These are phyloP conservation scores for Bombus fervidus DNA, from an alignment of 1,140 invertebrate species.

Conservation along the genomic window DNA sequence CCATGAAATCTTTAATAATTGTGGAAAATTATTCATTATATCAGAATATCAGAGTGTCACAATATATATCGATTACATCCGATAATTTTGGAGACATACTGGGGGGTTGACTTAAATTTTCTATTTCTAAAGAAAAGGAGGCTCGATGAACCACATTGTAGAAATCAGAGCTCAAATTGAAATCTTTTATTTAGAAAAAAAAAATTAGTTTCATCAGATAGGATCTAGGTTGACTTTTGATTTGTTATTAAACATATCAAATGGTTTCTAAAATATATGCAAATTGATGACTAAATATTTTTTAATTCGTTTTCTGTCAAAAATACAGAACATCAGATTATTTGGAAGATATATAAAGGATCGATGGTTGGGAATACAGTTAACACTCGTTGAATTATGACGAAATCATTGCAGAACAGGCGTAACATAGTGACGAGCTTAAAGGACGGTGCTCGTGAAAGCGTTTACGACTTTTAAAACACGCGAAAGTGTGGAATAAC, in stretches of 20 bases:
- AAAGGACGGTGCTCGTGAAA: constrained; percentile 39
- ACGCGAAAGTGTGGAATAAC: constrained; percentile 34
- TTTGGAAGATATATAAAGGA: not conserved
- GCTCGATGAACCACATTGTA: not conserved
- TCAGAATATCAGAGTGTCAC: not conserved
- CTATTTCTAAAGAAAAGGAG: not conserved
- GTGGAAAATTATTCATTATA: not conserved
- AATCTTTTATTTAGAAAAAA: not conserved
- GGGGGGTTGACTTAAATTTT: too few species aligned
- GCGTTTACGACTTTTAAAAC: constrained; percentile 43
- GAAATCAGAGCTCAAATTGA: not conserved
- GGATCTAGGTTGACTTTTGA: too few species aligned
- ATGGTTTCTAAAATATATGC: not conserved
- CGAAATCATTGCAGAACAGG: constrained; percentile 5
- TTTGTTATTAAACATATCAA: not conserved
- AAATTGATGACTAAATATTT: too few species aligned
- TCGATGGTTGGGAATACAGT: not conserved
- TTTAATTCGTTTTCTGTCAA: too few species aligned
- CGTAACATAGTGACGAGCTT: constrained; percentile 8
- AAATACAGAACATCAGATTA: not conserved
- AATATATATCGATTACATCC: not conserved
- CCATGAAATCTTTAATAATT: not conserved
- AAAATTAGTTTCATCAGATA: not conserved
- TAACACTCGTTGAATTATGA: constrained; percentile 31
- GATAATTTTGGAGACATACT: not conserved